These are phyloP conservation scores for Lagodon rhomboides DNA, from an alignment of 2,797 vertebrate species.

Conservation along the genomic window DNA sequence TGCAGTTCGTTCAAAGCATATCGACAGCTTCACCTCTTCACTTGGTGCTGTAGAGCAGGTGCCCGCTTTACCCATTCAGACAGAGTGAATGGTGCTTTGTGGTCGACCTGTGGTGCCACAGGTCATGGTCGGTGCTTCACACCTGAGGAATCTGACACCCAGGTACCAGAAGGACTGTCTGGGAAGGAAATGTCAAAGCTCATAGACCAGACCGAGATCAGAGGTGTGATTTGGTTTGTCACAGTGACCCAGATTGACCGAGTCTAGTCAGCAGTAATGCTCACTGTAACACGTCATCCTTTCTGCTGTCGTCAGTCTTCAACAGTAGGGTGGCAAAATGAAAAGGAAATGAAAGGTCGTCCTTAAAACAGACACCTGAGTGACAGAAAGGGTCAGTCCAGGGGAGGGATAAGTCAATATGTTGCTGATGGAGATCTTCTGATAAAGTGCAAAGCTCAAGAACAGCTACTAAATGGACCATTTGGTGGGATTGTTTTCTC, in stretches of 20 bases:
- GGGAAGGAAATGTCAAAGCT: slow-evolving; percentile 57
- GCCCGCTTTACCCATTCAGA: background rate
- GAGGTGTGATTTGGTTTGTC: slow-evolving; percentile 10
- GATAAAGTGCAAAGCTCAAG: background rate
- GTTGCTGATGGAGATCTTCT: background rate
- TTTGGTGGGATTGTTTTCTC: background rate
- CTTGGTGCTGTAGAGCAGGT: background rate
- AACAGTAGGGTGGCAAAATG: slow-evolving; percentile 1
- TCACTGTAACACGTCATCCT: slow-evolving; percentile 4
- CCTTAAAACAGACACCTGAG: background rate
- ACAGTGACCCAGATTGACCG: slow-evolving; percentile 26
- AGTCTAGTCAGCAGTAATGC: slow-evolving; percentile 16
- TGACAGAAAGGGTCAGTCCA: background rate
- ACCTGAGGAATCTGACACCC: slow-evolving; percentile 79
- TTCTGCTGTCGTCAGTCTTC: slow-evolving; percentile 1
- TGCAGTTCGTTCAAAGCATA: background rate
- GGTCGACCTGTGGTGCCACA: slow-evolving; percentile 17
- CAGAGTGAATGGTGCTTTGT: slow-evolving; percentile 70
- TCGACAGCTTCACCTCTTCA: background rate
- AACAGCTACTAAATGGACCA: background rate
- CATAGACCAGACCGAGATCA: slow-evolving; percentile 43
- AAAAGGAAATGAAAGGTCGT: background rate
- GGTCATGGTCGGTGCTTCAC: slow-evolving; percentile 39
- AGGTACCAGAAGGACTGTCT: slow-evolving; percentile 59
- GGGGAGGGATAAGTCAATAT: background rate